These are phyloP conservation scores for Lophura nycthemera DNA, from an alignment of 2,113 vertebrate genomes.

Conservation along the genomic window DNA sequence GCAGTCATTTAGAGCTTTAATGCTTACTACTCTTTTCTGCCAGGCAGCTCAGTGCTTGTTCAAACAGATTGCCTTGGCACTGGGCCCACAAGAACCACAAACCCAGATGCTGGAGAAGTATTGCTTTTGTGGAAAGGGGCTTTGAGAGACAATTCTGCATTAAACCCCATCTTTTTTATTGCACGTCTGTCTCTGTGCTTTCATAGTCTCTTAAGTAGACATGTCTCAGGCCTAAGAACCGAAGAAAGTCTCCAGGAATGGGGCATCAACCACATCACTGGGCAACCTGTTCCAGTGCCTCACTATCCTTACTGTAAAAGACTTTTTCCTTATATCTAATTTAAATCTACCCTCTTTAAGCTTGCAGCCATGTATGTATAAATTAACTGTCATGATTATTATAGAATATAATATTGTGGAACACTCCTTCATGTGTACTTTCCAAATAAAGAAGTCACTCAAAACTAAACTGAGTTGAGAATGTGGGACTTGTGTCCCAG, in stretches of 20 bases:
- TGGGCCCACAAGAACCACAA: background rate
- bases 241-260: no score
- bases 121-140: background rate
- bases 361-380: background rate
- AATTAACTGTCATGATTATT: background rate
- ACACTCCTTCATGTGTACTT: background rate
- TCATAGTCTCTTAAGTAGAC: background rate
- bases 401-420: background rate
- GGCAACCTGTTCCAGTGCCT: no score
- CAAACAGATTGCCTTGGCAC: conserved; percentile 39
- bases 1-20: background rate
- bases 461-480: background rate
- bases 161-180: background rate
- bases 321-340: no score
- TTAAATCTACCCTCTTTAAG: no score
- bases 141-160: background rate
- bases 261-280: no score
- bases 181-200: background rate
- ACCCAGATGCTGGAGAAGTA: background rate
- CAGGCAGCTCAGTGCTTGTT: background rate
- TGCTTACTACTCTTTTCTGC: background rate
- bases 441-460: background rate
- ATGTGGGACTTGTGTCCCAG: background rate
- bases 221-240: background rate
- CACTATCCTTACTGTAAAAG: no score